phyloP scores from a whole-genome alignment of 2,888 invertebrate species.

The Fabriciana adippe region DNA sequence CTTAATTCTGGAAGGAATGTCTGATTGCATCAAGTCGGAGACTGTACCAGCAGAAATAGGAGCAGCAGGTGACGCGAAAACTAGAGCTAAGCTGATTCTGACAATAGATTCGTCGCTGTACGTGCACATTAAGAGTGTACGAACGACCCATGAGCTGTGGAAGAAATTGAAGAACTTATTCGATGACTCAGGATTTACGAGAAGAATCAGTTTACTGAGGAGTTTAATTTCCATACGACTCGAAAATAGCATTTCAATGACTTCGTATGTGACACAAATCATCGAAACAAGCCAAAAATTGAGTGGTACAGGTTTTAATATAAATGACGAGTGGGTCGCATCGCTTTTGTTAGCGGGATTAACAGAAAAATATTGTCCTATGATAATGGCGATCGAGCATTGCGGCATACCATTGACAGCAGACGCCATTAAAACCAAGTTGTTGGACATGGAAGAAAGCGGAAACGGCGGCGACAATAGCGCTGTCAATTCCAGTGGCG shows the following conservation, averaged over 20 bases:
- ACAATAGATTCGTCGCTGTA: slow-evolving; percentile 27
- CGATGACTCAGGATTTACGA: slow-evolving; percentile 33
- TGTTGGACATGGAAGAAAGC: slow-evolving; percentile 36
- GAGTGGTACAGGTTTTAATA: slow-evolving; percentile 23
- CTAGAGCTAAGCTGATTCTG: slow-evolving; percentile 37
- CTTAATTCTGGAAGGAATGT: not conserved
- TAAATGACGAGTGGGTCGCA: slow-evolving; percentile 1
- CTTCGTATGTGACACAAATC: slow-evolving; percentile 11
- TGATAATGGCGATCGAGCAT: slow-evolving; percentile 32
- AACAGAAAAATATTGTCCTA: slow-evolving; percentile 25
- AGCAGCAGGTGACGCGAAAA: slow-evolving; percentile 29
- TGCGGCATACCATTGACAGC: slow-evolving; percentile 30
- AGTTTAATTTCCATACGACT: slow-evolving; percentile 14
- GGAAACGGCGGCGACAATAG: not conserved
- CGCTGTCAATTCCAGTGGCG: not conserved
- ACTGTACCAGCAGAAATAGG: slow-evolving; percentile 7
- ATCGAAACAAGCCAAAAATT: slow-evolving; percentile 28
- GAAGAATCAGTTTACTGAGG: slow-evolving; percentile 18
- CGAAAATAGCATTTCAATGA: slow-evolving; percentile 30
- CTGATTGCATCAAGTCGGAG: slow-evolving; percentile 8
- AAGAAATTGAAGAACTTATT: slow-evolving; percentile 23
- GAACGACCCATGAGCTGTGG: slow-evolving; percentile 22
- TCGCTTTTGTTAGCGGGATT: slow-evolving; percentile 28
- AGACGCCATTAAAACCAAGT: slow-evolving; percentile 38
- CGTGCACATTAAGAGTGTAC: slow-evolving; percentile 28